Conservation (phyloP, 2,888 invertebrate genomes). For the Aphodius granarius region DNA sequence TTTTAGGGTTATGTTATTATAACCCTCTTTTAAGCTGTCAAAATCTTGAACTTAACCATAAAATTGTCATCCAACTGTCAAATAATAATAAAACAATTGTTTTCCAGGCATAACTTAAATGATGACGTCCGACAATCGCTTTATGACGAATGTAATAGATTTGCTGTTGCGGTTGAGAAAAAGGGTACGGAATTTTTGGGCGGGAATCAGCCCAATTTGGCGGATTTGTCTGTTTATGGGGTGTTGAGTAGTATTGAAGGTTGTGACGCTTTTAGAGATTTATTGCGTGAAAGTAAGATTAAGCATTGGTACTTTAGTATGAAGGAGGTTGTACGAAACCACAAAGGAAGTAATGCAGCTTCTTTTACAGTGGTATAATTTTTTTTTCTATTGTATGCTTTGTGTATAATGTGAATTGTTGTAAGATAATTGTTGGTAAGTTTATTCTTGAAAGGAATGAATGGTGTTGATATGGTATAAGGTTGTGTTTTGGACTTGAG, state of each 20-base stretch:
- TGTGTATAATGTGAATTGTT: not conserved
- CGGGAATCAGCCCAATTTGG: slow-evolving; percentile 83
- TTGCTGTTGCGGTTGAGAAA: slow-evolving; percentile 71
- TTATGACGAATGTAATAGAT: slow-evolving; percentile 84
- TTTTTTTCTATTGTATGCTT: not conserved
- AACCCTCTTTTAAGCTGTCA: too few species aligned
- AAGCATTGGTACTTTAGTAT: slow-evolving; percentile 77
- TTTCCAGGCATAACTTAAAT: slow-evolving; percentile 74
- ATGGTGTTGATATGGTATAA: not conserved
- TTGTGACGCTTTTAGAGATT: slow-evolving; percentile 84
- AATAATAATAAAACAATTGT: not conserved
- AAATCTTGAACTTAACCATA: too few species aligned
- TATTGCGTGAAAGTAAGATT: slow-evolving; percentile 72
- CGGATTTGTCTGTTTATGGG: slow-evolving; percentile 91
- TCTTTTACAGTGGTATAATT: slow-evolving; percentile 14
- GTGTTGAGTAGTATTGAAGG: slow-evolving; percentile 92
- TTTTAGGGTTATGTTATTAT: too few species aligned
- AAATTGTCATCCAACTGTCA: too few species aligned
- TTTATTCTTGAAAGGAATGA: not conserved
- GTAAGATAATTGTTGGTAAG: not conserved
- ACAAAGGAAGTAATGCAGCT: slow-evolving; percentile 57
- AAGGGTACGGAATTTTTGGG: slow-evolving; percentile 81
- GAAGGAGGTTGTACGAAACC: slow-evolving; percentile 64
- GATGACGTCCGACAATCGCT: slow-evolving; percentile 88
- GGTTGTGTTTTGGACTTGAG: too few species aligned